Evolutionary conservation across 2,113 vertebrate genomes (phyloP).

Genomic region (Gymnorhina tibicen): DNA sequence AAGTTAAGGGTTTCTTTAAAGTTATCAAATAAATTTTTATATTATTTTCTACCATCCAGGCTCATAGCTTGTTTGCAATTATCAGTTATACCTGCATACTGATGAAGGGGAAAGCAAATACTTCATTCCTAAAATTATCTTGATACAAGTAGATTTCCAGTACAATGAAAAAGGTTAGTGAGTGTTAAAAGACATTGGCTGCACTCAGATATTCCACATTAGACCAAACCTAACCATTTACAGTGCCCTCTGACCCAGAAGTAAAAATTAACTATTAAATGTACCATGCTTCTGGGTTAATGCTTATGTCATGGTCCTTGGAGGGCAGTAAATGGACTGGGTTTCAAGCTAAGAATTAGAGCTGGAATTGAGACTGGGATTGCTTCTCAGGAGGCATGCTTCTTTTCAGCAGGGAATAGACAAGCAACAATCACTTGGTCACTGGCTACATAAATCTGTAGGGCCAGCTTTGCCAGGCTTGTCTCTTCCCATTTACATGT

Average conservation of each 20-base stretch:
- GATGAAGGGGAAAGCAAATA: background rate
- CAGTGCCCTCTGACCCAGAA: background rate
- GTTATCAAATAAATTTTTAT: background rate
- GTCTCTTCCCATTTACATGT: background rate
- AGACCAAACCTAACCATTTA: background rate
- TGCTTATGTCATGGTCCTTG: background rate
- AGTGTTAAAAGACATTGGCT: background rate
- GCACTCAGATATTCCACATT: background rate
- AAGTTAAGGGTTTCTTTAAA: rapidly evolving
- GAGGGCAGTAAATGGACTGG: background rate
- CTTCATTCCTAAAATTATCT: background rate
- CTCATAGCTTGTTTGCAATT: background rate
- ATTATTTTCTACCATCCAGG: background rate
- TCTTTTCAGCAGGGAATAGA: background rate
- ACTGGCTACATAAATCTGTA: background rate
- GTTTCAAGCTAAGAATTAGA: background rate
- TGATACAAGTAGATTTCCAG: background rate
- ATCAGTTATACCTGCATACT: background rate
- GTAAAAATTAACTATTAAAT: background rate
- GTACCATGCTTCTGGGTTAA: background rate
- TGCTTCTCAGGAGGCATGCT: background rate
- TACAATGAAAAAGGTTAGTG: background rate
- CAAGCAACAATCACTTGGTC: background rate
- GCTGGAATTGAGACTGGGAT: background rate
- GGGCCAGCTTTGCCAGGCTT: background rate